phyloP scores from a whole-genome alignment of 2,888 invertebrate genomes.

The Oscheius sp. region DNA sequence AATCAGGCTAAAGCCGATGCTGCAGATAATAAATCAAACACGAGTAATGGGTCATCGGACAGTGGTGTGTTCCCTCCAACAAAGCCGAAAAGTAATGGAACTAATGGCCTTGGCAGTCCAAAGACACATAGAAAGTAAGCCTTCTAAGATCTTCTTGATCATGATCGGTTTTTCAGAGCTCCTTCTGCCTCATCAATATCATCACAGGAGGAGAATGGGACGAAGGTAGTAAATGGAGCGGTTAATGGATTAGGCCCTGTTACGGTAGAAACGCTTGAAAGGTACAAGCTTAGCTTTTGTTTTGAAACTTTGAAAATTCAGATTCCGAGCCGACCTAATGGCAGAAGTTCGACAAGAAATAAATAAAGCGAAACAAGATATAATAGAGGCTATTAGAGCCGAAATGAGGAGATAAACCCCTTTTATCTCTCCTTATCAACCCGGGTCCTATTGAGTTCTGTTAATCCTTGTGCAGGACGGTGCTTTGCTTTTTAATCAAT shows the following conservation, averaged over 20 bases:
- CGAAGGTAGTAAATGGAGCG: constrained; percentile 10
- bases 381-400: constrained; percentile 40
- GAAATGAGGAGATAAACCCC: constrained; percentile 30
- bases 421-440: background rate
- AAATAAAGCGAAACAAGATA: constrained; percentile 50
- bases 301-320: constrained; percentile 12
- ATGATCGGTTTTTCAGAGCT: constrained; percentile 32
- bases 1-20: constrained; percentile 50
- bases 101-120: constrained; percentile 37
- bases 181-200: constrained; percentile 51
- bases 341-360: constrained; percentile 52
- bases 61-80: constrained; percentile 34
- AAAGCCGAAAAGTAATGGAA: constrained; percentile 38
- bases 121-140: constrained; percentile 54
- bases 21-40: constrained; percentile 51
- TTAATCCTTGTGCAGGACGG: constrained; percentile 26
- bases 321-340: constrained; percentile 51
- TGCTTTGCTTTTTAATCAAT: constrained; percentile 23
- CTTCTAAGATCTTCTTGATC: background rate
- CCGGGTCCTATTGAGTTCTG: constrained; percentile 9
- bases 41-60: constrained; percentile 51
- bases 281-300: constrained; percentile 13
- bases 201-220: constrained; percentile 36
- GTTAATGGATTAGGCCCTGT: constrained; percentile 6
- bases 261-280: constrained; percentile 40